Evolutionary conservation across 2,113 vertebrate genomes (phyloP), one percentile per base, ranked within the genome.

Genomic region (Apeltes quadracus): DNA sequence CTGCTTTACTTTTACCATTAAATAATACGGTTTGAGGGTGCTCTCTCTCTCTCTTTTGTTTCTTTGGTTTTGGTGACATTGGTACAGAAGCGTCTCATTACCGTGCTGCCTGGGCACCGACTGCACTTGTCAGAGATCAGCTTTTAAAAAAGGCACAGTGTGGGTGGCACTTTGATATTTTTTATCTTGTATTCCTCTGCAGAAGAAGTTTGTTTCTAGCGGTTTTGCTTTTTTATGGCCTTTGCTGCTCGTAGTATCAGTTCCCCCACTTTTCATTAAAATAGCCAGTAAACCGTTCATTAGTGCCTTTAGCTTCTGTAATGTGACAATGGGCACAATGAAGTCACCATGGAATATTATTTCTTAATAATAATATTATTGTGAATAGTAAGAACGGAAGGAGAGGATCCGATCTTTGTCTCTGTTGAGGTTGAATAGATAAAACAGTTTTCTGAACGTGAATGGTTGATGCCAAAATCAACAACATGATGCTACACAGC

Each of bases 31-130:
- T 51, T 57, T 51, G 13, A 50, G 44, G 53, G 44, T 5, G 14
- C 44, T 0, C 27, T 20, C 2, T 53, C 18, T 41, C 41, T 18
- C 44, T 46, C 0, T 25, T n/a, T 59, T 27, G 5, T 48, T 25
- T 46, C 43, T 34, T 68, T n/a, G 51, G 70, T 59, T 80, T 76
- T 56, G 48, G 55, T 61, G 61, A 66, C 38, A 32, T 2, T n/a
- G 41, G 16, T 43, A 23, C 51, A 27, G 51, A 20, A 61, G 44
- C 7, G 22, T 29, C 76, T 67, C 61, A 75, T 65, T 70, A 36
- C 7, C 14, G 20, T 39, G 44, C n/a, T 61, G 41, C 34, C 59
- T 64, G 22, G 23, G 10, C 32, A 50, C 48, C 22, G 22, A 14
- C n/a, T 53, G 29, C 44, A 36, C 20, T 61, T 73, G 23, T 15